Evolutionary conservation across 1,140 invertebrate genomes (phyloP), one percentile per base, ranked within the genome.

Genomic region (Drosophila truncata): DNA sequence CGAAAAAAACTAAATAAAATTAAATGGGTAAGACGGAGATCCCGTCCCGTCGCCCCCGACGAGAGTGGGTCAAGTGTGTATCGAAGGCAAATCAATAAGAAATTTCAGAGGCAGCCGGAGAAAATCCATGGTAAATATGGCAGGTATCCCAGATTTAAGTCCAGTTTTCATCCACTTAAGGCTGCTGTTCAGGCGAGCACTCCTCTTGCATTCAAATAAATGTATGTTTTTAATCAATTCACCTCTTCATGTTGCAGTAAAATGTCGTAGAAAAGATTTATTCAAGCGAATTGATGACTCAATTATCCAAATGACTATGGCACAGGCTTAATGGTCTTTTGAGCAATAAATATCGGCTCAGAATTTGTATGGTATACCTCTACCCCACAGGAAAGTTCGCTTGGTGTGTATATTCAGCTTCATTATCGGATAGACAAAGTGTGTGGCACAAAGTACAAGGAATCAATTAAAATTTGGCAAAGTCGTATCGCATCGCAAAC

Each of bases 381-480:
- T 18, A 18, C 20, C 55, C n/a, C 5, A 29, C 8, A 16, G 20
- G 25, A 47, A 25, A 23, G 3, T n/a, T 35, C n/a, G 18, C 18
- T 41, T 27, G 20, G 20, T 35, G 69, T 65, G 52, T 76, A 66
- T 50, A 37, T 31, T 35, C 35, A 37, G 63, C 49, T 54, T 73
- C 70, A 87, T 86, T 86, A 86, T 75, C 52, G 54, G 54, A n/a
- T 58, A 67, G 65, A 69, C 55, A 76, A 58, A 76, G 39, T 70
- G 39, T 70, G 52, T n/a, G 54, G 47, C n/a, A 27, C 46, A 47
- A 46, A 46, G 52, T 58, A 61, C 41, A 66, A 10, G 64, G 72
- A 86, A 86, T 86, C 83, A 86, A 87, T 87, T 87, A 86, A 82
- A 86, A 69, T 71, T 55, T 64, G 27, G 50, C 49, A 73, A 80